Evolutionary conservation across 2,888 invertebrate genomes (phyloP), one percentile per base, ranked within the genome.

Genomic region (Ischnus inquisitorius): DNA sequence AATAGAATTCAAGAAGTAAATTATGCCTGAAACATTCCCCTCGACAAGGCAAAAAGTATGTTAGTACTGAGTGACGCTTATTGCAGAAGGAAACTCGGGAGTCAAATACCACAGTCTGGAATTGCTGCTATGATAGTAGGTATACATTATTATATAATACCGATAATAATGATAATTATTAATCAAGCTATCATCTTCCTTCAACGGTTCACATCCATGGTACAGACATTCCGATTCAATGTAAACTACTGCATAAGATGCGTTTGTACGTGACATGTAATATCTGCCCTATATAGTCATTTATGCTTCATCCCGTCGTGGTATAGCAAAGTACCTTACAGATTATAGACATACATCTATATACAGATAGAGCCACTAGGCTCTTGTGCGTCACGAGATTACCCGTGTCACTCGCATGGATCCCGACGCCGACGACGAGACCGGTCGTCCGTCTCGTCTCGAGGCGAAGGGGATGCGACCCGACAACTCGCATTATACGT

Each of bases 361-460:
- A 43, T 28, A 25, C 43, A 25, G 22, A 22, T 60, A 43, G 28
- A 34, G 43, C 43, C 28, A 28, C 34, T 5, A 34, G 69, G 10
- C 75, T 77, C 71, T 77, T 65, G 65, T 60, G 60, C 77, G 71
- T 82, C 82, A 78, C 78, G 60, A 78, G 78, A 82, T 82, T 78
- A 82, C 78, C 68, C 82, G 67, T 74, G 82, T 82, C 78, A 78
- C 65, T 78, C 62, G 72, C 78, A 78, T 54, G 54, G 57, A 64
- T 51, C 65, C 46, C 46, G 78, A 69, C 48, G 34, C 34, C 6
- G 62, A 68, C 77, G 76, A 77, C 60, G 75, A 80, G 76, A 51
- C 43, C 81, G 62, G 48, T 62, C 76, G 64, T 69, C 54, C 64
- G 43, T 77, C 76, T 64, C 76, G 71, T 25, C 48, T 77, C 64